Conservation (phyloP, 2,113 vertebrate genomes). For the Microcebus ravelobensis region DNA sequence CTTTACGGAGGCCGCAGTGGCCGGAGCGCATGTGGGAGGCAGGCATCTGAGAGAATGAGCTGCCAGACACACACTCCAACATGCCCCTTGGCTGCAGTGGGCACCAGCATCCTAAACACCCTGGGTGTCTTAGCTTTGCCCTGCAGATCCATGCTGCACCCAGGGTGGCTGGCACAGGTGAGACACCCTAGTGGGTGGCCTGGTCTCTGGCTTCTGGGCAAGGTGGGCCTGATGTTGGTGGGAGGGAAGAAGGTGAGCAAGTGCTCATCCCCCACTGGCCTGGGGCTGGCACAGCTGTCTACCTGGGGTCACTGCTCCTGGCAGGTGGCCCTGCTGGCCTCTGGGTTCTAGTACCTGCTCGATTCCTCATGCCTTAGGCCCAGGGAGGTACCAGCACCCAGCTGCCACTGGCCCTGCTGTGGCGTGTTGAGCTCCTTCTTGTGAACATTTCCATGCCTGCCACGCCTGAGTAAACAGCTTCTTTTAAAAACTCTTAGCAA, state of each 20-base stretch:
- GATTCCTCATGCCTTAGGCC: neutral
- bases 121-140: no score
- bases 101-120: neutral
- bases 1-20: neutral
- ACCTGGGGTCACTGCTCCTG: neutral
- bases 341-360: neutral
- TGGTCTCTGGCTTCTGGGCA: neutral
- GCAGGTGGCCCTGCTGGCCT: neutral
- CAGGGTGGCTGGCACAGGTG: neutral
- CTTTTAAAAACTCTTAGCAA: neutral
- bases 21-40: neutral
- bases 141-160: neutral
- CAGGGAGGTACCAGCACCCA: neutral
- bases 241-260: no score
- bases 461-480: neutral
- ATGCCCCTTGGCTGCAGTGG: neutral
- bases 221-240: neutral
- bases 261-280: neutral
- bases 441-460: neutral
- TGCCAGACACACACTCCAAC: neutral
- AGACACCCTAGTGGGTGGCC: neutral
- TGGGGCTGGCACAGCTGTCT: neutral
- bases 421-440: fast-evolving
- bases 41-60: no score
- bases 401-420: neutral